Evolutionary conservation across 2,888 invertebrate species (phyloP).

Genomic region (Athetis lepigone): DNA sequence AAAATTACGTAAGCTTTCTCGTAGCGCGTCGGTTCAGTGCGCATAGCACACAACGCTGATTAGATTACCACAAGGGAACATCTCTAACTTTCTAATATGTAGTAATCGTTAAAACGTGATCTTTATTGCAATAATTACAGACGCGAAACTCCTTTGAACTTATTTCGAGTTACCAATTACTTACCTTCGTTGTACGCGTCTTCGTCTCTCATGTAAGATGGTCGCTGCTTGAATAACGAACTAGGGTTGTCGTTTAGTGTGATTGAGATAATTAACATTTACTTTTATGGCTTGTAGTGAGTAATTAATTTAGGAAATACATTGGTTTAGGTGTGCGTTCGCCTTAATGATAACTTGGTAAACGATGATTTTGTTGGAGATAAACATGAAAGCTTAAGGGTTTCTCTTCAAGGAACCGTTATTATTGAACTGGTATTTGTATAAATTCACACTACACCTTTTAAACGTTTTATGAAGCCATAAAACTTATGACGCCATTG

Average conservation of each 20-base stretch:
- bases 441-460: too few species aligned
- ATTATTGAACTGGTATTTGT: too few species aligned
- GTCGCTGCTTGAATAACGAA: slow-evolving; percentile 26
- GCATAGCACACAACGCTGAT: slow-evolving; percentile 54
- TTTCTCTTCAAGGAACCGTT: too few species aligned
- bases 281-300: slow-evolving; percentile 33
- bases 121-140: slow-evolving; percentile 60
- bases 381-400: neutral
- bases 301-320: slow-evolving; percentile 40
- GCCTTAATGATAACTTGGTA: slow-evolving; percentile 1
- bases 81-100: slow-evolving; percentile 55
- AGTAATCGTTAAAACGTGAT: slow-evolving; percentile 60
- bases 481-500: too few species aligned
- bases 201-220: slow-evolving; percentile 33
- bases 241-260: slow-evolving; percentile 40
- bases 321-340: slow-evolving; percentile 10
- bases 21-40: slow-evolving; percentile 45
- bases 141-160: slow-evolving; percentile 56
- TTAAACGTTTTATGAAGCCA: neutral
- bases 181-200: slow-evolving; percentile 45
- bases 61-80: slow-evolving; percentile 60
- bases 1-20: slow-evolving; percentile 53
- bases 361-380: slow-evolving; percentile 8
- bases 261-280: slow-evolving; percentile 34
- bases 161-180: slow-evolving; percentile 56